phyloP scores from a whole-genome alignment of 2,797 vertebrate genomes.

The Characodon lateralis region DNA sequence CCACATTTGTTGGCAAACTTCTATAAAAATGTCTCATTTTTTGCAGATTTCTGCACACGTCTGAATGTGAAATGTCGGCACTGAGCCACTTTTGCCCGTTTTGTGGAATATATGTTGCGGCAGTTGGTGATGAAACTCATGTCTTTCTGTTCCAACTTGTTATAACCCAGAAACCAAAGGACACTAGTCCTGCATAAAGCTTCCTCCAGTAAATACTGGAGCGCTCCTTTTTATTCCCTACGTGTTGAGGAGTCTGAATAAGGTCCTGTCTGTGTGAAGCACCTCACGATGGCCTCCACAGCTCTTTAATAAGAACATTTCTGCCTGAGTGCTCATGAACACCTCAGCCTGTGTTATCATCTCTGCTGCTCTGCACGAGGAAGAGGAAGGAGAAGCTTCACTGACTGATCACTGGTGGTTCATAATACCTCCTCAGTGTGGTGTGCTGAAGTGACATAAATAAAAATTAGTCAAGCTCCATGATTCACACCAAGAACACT shows the following conservation, averaged over 20 bases:
- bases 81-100: too few species aligned
- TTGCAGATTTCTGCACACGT: too few species aligned
- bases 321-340: constrained; percentile 55
- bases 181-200: constrained; percentile 12
- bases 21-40: too few species aligned
- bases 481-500: constrained; percentile 22
- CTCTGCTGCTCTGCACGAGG: constrained; percentile 46
- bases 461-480: constrained; percentile 23
- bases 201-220: constrained; percentile 34
- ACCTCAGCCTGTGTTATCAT: constrained; percentile 50
- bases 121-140: constrained; percentile 8
- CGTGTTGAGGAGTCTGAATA: constrained; percentile 61
- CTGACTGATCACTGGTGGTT: constrained; percentile 32
- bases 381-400: constrained; percentile 25
- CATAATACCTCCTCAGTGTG: constrained; percentile 8
- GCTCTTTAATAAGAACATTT: constrained; percentile 70
- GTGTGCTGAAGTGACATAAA: constrained; percentile 26
- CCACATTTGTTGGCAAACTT: too few species aligned
- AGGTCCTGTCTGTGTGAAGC: constrained; percentile 48
- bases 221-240: constrained; percentile 9
- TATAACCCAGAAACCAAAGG: constrained; percentile 31
- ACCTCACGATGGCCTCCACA: constrained; percentile 37
- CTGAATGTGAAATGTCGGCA: too few species aligned
- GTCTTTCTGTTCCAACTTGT: constrained; percentile 7
- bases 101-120: too few species aligned